These are phyloP conservation scores for Mionectes macconnelli DNA, from an alignment of 2,113 vertebrate genomes.

Conservation along the genomic window DNA sequence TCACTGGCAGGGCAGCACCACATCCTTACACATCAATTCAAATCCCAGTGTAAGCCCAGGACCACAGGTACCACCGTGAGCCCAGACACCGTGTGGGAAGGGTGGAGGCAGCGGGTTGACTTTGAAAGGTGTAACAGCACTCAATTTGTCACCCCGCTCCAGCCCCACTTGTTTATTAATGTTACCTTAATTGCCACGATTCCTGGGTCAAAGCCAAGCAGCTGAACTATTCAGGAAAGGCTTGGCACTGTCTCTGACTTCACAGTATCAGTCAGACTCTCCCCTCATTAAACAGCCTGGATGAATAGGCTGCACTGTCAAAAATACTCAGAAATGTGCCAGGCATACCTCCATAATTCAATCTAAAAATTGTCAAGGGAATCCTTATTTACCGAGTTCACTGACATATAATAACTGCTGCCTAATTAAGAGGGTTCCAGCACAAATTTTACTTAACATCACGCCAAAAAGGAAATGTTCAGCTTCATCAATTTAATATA, in stretches of 20 bases:
- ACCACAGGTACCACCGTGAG: background rate
- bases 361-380: background rate
- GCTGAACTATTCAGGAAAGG: background rate
- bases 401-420: background rate
- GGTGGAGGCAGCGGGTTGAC: background rate
- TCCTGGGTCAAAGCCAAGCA: background rate
- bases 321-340: background rate
- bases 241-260: background rate
- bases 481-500: background rate
- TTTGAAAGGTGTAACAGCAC: background rate
- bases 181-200: background rate
- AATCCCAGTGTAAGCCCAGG: background rate
- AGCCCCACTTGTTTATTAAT: background rate
- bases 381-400: background rate
- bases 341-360: background rate
- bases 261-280: background rate
- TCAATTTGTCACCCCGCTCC: background rate
- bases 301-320: background rate
- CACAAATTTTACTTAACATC: background rate
- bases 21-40: background rate
- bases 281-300: background rate
- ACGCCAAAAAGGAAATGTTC: background rate
- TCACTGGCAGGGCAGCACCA: background rate
- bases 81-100: background rate
- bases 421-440: background rate